Base-by-base conservation (phyloP, 2,113 vertebrate genomes). In the Microcebus jonahi region DNA sequence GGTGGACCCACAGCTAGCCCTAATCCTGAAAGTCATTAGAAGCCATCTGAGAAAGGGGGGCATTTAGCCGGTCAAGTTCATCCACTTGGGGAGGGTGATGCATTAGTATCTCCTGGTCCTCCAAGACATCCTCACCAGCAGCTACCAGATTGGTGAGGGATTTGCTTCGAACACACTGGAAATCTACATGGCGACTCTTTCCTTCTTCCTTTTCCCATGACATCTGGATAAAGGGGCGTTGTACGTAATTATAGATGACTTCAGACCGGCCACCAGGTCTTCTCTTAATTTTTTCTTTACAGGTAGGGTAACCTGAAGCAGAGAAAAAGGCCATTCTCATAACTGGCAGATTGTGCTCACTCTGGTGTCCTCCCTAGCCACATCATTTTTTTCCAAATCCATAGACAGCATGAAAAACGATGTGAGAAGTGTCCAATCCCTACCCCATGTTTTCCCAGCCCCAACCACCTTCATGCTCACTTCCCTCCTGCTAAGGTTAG, bases 181-280 rank as follows among this genome's bases (percentile, higher is more conserved):
- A 99, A 94, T 99, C 99, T 1, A 99, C 99, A 0, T 99, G 99
- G 6, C 99, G 99, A 95, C 99, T 99, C 95, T 99, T 99, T 12
- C 99, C 99, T 89, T 99, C 99, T 45, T 99, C 99, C 98, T 99
- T 99, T 45, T 99, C 99, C 99, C 99, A 99, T 0, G 99, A 99
- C 98, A 99, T 99, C 98, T 99, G 99, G 97, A 99, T 99, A 97
- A 99, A 99, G 0, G 99, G 99, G 1, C 99, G 95, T 86, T 99
- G 99, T 0, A 99, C 99, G 0, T 99, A 99, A 96, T 99, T 99
- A 95, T 99, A 99, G 36, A 99, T 99, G 13, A 99, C 99, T 88
- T 99, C 99, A 0, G 99, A 99, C 17, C 98, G 98, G 1, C 99
- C 99, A 0, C 99, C 99, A 0, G 99, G 98, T 81, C 99, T 97